Evolutionary conservation across 2,113 vertebrate species (phyloP).

Genomic region (Vulpes lagopus): DNA sequence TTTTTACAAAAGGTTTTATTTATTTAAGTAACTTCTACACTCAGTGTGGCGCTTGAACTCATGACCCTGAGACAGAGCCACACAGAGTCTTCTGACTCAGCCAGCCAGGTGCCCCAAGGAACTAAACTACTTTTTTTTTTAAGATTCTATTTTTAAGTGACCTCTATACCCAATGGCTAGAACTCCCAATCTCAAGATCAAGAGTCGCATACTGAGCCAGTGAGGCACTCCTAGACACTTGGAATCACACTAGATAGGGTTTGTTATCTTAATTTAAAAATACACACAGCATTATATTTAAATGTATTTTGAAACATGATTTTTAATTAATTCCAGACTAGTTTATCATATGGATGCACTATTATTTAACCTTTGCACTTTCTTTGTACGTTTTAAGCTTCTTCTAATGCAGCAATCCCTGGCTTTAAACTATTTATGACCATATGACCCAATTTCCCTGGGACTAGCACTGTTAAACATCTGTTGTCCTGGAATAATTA

Average conservation of each 20-base stretch:
- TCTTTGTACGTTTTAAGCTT: neutral
- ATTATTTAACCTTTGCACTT: neutral
- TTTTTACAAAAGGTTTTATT: neutral
- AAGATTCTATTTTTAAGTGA: neutral
- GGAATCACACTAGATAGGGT: neutral
- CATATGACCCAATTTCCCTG: neutral
- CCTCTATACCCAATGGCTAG: neutral
- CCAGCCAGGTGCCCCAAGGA: neutral
- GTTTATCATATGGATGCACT: neutral
- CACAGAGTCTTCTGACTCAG: neutral
- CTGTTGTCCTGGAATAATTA: neutral
- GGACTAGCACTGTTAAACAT: neutral
- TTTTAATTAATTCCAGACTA: constrained; percentile 44
- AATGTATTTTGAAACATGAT: constrained; percentile 23
- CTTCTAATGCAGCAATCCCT: neutral
- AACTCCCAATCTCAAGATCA: neutral
- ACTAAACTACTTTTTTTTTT: neutral
- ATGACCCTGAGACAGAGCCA: neutral
- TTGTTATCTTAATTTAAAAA: constrained; percentile 23
- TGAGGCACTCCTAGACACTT: neutral
- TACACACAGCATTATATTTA: neutral
- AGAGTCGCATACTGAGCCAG: neutral
- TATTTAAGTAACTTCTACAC: neutral
- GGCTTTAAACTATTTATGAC: neutral
- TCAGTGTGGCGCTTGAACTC: neutral